These are phyloP conservation scores for Julus scandinavius DNA, from an alignment of 2,888 invertebrate species.

Conservation along the genomic window DNA sequence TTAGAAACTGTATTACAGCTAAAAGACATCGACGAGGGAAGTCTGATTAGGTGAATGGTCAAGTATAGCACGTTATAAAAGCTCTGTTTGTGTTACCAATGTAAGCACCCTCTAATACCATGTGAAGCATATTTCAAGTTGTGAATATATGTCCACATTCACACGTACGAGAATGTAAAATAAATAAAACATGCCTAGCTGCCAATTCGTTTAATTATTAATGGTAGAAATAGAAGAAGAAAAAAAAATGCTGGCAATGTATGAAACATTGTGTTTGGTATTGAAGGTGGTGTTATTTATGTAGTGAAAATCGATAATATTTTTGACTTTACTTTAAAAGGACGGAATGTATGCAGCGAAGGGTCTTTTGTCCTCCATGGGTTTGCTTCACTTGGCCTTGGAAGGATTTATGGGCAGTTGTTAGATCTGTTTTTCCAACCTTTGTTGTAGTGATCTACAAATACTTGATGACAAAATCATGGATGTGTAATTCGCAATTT, in stretches of 20 bases:
- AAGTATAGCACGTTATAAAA: no score
- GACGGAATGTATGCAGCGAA: not conserved
- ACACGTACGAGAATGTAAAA: not conserved
- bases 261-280: not conserved
- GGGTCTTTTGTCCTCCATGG: slow-evolving; percentile 11
- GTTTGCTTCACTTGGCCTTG: slow-evolving; percentile 20
- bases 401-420: slow-evolving; percentile 17
- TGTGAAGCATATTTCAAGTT: not conserved
- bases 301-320: slow-evolving; percentile 35
- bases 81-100: not conserved
- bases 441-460: not conserved
- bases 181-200: slow-evolving; percentile 29
- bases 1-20: no score
- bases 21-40: no score
- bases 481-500: not conserved
- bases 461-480: slow-evolving; percentile 2
- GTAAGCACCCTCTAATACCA: not conserved
- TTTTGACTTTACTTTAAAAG: slow-evolving; percentile 29
- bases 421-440: slow-evolving; percentile 29
- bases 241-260: not conserved
- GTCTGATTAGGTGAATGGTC: no score
- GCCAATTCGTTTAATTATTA: slow-evolving; percentile 34
- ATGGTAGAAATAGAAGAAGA: not conserved
- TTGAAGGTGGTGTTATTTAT: slow-evolving; percentile 17
- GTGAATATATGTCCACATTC: not conserved